Conservation (phyloP, 2,113 vertebrate species). For the Pteropus alecto region DNA sequence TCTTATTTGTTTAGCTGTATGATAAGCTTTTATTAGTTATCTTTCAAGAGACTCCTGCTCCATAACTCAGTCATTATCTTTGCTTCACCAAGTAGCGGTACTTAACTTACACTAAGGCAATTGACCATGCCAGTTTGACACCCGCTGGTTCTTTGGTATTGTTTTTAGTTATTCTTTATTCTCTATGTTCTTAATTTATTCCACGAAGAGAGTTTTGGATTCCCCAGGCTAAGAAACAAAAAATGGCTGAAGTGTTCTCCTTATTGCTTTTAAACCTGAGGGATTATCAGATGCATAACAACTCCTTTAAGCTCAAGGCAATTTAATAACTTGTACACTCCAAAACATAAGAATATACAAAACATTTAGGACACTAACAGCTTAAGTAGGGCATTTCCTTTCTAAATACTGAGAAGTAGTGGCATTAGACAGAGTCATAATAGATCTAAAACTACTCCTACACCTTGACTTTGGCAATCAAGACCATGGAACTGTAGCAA, state of each 20-base stretch:
- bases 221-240: background rate
- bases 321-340: slow-evolving; percentile 48
- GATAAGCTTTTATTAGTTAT: background rate
- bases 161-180: slow-evolving; percentile 38
- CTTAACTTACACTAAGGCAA: background rate
- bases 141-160: background rate
- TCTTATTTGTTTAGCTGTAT: background rate
- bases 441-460: background rate
- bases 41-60: background rate
- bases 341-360: slow-evolving; percentile 20
- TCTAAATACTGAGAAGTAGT: background rate
- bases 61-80: background rate
- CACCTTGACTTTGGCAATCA: background rate
- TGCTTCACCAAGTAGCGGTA: background rate
- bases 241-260: background rate
- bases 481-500: background rate
- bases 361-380: slow-evolving; percentile 48
- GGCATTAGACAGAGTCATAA: background rate
- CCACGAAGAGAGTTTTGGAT: background rate
- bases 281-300: slow-evolving; percentile 41
- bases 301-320: background rate
- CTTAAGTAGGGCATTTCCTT: slow-evolving; percentile 56
- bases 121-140: background rate
- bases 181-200: slow-evolving; percentile 42
- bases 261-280: slow-evolving; percentile 50